A percentile compares a stretch with the other conserved stretches of the same genome.
Conservation (phyloP, 2,113 vertebrate species). For the Pteruthius melanotis region DNA sequence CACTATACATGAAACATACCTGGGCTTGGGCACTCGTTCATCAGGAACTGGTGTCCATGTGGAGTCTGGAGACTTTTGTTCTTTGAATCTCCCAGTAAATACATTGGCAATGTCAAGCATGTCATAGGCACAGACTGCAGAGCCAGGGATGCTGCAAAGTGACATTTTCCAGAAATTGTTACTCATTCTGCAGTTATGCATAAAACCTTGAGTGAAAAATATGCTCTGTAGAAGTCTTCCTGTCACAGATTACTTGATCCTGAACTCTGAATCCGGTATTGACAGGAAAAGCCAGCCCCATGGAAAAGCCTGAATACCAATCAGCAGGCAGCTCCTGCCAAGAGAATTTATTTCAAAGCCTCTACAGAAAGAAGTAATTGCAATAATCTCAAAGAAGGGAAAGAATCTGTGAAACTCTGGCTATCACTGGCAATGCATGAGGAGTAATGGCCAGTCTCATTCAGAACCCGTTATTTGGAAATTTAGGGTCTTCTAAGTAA, state of each 20-base stretch:
- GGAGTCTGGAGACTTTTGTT: conserved; percentile 96
- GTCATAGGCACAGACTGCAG: conserved; percentile 97
- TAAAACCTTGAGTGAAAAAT: conserved; percentile 29
- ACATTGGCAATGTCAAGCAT: conserved; percentile 92
- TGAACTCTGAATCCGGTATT: conserved; percentile 21
- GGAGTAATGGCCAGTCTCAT: not conserved
- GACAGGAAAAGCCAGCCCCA: conserved; percentile 21
- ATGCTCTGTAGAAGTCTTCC: conserved; percentile 31
- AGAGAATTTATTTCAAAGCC: not conserved
- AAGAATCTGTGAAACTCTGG: not conserved
- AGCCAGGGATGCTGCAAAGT: conserved; percentile 91
- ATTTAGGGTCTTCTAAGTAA: not conserved
- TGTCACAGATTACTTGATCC: not conserved
- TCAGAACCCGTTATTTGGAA: not conserved
- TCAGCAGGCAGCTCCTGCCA: not conserved
- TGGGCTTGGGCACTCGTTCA: conserved; percentile 92
- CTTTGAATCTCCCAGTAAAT: conserved; percentile 96
- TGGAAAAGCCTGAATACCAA: not conserved
- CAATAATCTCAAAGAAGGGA: not conserved
- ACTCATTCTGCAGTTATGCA: conserved; percentile 38
- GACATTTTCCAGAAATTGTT: conserved; percentile 65
- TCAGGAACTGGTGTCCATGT: conserved; percentile 98
- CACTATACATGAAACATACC: conserved; percentile 68
- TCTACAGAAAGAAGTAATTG: conserved; percentile 19
- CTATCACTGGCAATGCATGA: not conserved